Percentiles rank a stretch among this genome's conserved stretches.
phyloP scores from a whole-genome alignment of 1,140 invertebrate species.

The Nasonia longicornis region DNA sequence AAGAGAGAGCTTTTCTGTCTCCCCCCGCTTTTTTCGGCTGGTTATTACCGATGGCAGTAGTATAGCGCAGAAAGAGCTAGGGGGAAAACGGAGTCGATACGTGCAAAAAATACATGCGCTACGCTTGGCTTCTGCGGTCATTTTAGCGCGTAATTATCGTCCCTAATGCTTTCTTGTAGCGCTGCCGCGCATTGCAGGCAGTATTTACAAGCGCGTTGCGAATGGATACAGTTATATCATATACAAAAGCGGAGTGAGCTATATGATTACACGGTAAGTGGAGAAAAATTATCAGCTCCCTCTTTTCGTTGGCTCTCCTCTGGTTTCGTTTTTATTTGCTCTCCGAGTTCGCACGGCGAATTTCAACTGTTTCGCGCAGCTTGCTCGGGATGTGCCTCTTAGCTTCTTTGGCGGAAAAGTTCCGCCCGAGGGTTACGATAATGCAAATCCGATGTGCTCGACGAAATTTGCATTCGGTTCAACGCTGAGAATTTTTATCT shows the following conservation, averaged over 20 bases:
- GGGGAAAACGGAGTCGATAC: background rate
- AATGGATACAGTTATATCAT: slow-evolving; percentile 1
- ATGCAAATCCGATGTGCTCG: too few species aligned
- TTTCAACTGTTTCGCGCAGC: background rate
- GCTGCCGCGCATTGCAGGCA: background rate
- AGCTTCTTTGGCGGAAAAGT: background rate
- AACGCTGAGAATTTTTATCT: background rate
- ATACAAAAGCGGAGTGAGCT: background rate
- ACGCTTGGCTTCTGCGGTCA: background rate
- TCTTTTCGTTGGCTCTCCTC: background rate
- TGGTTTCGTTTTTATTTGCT: background rate
- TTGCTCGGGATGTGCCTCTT: background rate
- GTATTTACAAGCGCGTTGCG: background rate
- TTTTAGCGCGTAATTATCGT: background rate
- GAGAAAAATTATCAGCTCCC: background rate
- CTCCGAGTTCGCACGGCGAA: background rate
- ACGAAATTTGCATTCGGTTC: background rate
- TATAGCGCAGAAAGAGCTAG: background rate
- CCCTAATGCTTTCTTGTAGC: background rate
- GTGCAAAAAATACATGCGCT: background rate
- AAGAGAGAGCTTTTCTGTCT: background rate
- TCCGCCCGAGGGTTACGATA: background rate
- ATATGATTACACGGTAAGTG: background rate
- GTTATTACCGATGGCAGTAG: background rate
- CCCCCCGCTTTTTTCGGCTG: background rate